A percentile compares a stretch with the other conserved stretches of the same genome.
These are phyloP conservation scores for Chrysochloris asiatica DNA, from an alignment of 2,113 vertebrate species.

Conservation along the genomic window DNA sequence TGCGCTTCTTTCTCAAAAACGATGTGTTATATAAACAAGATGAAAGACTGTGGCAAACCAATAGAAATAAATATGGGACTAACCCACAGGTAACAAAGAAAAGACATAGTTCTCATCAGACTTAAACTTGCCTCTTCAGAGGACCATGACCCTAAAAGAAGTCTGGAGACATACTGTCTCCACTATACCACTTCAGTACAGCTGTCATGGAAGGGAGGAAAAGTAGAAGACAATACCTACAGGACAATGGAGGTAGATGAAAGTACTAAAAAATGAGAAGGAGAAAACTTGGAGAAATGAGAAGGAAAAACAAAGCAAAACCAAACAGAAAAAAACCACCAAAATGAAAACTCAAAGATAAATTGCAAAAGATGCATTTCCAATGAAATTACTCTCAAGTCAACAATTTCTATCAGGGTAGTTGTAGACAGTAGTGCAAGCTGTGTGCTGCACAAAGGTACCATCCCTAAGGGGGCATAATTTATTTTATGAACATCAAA, in stretches of 20 bases:
- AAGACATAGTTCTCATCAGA: background rate
- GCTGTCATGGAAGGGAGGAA: background rate
- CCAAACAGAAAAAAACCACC: background rate
- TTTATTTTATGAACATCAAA: background rate
- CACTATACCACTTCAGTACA: fast-evolving
- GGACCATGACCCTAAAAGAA: too few species aligned
- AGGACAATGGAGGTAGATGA: background rate
- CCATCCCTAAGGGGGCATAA: fast-evolving
- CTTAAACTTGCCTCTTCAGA: background rate
- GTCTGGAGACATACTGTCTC: background rate
- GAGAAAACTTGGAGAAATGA: background rate
- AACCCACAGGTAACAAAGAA: background rate
- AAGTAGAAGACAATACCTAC: background rate
- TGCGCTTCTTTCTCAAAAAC: background rate
- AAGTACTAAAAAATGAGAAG: background rate
- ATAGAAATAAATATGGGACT: background rate
- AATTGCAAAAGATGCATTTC: background rate
- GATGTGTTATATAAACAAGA: background rate
- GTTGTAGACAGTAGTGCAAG: background rate
- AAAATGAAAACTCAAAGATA: slow-evolving; percentile 19
- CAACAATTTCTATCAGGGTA: too few species aligned
- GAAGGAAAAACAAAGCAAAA: background rate
- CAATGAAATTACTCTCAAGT: background rate
- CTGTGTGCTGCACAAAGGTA: background rate
- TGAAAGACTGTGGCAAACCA: too few species aligned